These are phyloP conservation scores for Ambastaia sidthimunki DNA, from an alignment of 2,797 vertebrate genomes.

Conservation along the genomic window DNA sequence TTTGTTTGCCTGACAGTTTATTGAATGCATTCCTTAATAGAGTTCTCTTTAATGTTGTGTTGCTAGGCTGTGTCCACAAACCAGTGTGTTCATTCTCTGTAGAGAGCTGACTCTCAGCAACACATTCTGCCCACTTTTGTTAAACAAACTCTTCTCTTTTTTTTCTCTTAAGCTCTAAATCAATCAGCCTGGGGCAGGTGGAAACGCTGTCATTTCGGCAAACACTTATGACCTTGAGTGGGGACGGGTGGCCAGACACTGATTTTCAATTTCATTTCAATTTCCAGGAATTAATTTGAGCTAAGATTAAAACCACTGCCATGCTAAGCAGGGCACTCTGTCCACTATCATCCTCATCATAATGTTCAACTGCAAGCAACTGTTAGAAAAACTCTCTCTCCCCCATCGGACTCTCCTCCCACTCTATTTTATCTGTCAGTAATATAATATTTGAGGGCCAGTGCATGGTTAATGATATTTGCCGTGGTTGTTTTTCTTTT, in stretches of 20 bases:
- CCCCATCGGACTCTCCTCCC: not conserved
- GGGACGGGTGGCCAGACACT: constrained; percentile 50
- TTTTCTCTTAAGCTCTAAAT: constrained; percentile 27
- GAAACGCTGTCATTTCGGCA: constrained; percentile 32
- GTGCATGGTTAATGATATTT: constrained; percentile 69
- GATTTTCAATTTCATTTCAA: constrained; percentile 67
- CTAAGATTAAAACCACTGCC: constrained; percentile 64
- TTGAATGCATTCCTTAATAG: not conserved
- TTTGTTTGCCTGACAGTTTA: not conserved
- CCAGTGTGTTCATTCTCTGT: not conserved
- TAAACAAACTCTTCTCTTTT: not conserved
- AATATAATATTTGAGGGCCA: constrained; percentile 58
- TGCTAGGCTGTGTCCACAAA: not conserved
- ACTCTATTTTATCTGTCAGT: constrained; percentile 9
- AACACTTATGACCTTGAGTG: constrained; percentile 69
- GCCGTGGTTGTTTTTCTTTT: constrained; percentile 56
- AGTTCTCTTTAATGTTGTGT: not conserved
- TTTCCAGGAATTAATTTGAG: constrained; percentile 75
- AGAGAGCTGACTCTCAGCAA: not conserved
- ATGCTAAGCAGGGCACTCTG: constrained; percentile 58
- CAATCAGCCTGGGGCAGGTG: constrained; percentile 32
- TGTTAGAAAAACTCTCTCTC: constrained; percentile 8
- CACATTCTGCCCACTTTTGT: constrained; percentile 35
- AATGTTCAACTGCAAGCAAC: constrained; percentile 20
- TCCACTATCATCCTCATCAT: constrained; percentile 64